phyloP scores from a whole-genome alignment of 2,888 invertebrate genomes.

The Alcis repandata region DNA sequence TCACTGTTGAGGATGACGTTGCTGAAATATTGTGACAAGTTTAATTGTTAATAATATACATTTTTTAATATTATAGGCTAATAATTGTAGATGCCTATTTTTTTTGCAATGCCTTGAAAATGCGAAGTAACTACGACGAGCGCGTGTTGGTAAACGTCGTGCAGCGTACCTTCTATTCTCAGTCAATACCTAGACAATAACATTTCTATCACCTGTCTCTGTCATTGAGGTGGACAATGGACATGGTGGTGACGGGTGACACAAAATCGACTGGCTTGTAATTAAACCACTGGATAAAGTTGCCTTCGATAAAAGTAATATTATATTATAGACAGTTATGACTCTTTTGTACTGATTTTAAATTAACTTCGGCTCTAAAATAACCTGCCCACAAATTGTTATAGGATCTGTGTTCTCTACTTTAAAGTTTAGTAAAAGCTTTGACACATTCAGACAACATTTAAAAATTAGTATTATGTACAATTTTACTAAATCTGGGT shows the following conservation, averaged over 20 bases:
- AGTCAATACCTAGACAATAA: not conserved
- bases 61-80: too few species aligned
- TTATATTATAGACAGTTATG: too few species aligned
- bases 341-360: too few species aligned
- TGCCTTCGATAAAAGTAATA: not conserved
- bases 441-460: too few species aligned
- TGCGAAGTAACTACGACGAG: not conserved
- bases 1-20: conserved; percentile 57
- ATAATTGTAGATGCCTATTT: too few species aligned
- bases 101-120: not conserved
- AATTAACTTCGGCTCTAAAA: too few species aligned
- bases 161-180: not conserved
- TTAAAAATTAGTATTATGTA: too few species aligned
- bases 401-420: too few species aligned
- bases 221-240: not conserved
- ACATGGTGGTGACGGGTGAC: not conserved
- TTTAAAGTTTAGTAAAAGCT: too few species aligned
- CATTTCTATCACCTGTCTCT: not conserved
- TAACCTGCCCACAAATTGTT: too few species aligned
- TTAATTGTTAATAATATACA: too few species aligned
- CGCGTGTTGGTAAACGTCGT: not conserved
- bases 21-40: conserved; percentile 34
- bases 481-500: too few species aligned
- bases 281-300: not conserved
- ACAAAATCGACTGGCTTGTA: conserved; percentile 3